phyloP scores from a whole-genome alignment of 2,888 invertebrate species.

The Hipparchia sbordonii region DNA sequence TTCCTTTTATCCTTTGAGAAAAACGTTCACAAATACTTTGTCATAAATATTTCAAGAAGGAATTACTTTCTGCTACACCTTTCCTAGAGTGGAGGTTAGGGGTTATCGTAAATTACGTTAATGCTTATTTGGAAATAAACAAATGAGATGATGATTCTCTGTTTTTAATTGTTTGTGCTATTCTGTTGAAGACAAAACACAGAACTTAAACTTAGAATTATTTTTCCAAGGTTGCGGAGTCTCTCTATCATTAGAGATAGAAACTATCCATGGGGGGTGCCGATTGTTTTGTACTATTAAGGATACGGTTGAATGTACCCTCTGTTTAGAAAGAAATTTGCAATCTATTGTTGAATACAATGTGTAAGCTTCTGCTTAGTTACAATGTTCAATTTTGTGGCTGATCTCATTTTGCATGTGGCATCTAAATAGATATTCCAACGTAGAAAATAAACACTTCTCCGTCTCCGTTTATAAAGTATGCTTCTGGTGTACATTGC shows the following conservation, averaged over 20 bases:
- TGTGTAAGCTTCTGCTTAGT: slow-evolving; percentile 59
- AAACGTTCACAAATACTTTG: too few species aligned
- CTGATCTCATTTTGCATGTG: background rate
- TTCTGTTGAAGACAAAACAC: too few species aligned
- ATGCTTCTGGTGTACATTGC: too few species aligned
- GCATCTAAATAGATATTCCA: background rate
- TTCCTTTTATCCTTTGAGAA: too few species aligned
- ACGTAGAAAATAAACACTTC: background rate
- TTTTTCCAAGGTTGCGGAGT: background rate
- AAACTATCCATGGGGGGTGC: slow-evolving; percentile 5
- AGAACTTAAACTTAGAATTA: too few species aligned
- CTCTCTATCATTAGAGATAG: background rate
- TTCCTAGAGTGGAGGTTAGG: too few species aligned
- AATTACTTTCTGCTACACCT: too few species aligned
- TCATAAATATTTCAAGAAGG: too few species aligned
- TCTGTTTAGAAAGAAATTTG: slow-evolving; percentile 58
- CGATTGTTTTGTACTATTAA: background rate
- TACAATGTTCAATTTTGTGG: slow-evolving; percentile 52
- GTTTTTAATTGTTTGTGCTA: too few species aligned
- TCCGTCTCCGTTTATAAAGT: background rate
- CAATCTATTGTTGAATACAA: slow-evolving; percentile 63
- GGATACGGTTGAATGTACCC: slow-evolving; percentile 33
- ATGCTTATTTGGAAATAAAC: too few species aligned
- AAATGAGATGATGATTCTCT: too few species aligned
- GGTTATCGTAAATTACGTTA: too few species aligned